phyloP scores from a whole-genome alignment of 2,888 invertebrate genomes.

The Gnatocerus cornutus region DNA sequence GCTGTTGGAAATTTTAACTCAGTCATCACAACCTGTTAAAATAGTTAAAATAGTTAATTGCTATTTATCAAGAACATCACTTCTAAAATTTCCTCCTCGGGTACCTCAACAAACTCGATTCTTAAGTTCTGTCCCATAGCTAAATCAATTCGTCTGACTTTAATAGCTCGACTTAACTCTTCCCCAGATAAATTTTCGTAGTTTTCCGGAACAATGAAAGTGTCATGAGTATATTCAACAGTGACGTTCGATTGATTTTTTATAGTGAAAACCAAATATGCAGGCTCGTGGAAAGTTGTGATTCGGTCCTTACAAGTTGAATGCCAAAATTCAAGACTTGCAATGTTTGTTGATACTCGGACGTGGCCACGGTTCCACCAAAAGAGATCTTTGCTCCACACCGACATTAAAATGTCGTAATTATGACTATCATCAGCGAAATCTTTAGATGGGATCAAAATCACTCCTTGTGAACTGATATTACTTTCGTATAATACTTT shows the following conservation, averaged over 20 bases:
- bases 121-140: not conserved
- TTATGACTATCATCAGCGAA: slow-evolving; percentile 1
- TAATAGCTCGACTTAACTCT: not conserved
- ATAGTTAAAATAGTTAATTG: not conserved
- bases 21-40: slow-evolving; percentile 15
- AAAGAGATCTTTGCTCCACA: slow-evolving; percentile 21
- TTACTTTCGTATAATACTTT: slow-evolving; percentile 2
- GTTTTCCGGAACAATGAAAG: not conserved
- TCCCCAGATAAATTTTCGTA: not conserved
- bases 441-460: slow-evolving; percentile 12
- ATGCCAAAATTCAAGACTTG: slow-evolving; percentile 29
- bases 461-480: slow-evolving; percentile 3
- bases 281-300: slow-evolving; percentile 1
- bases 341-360: slow-evolving; percentile 10
- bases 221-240: not conserved
- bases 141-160: not conserved
- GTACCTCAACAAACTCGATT: too few relatives aligned
- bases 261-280: slow-evolving; percentile 1
- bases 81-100: too few relatives aligned
- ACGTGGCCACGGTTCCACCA: slow-evolving; percentile 26
- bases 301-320: slow-evolving; percentile 32
- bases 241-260: not conserved
- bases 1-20: slow-evolving; percentile 8
- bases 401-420: slow-evolving; percentile 16
- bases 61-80: too few relatives aligned